phyloP scores from a whole-genome alignment of 2,888 invertebrate species.

The Rotaria socialis region DNA sequence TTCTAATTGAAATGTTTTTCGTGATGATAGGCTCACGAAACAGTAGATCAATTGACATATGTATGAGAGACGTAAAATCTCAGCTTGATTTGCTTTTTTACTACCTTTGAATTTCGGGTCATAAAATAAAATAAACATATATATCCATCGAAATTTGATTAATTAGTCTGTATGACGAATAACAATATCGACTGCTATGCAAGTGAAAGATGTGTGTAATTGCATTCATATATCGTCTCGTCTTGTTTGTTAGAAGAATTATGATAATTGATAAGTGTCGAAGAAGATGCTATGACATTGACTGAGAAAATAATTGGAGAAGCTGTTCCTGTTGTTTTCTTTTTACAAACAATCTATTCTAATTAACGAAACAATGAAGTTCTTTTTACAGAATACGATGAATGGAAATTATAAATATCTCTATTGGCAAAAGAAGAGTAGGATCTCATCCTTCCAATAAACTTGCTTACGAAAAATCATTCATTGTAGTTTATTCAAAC shows the following conservation, averaged over 20 bases:
- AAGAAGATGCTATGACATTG: neutral
- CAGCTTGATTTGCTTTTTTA: constrained; percentile 12
- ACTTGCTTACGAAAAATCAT: no score
- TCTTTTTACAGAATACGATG: no score
- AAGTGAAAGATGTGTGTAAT: neutral
- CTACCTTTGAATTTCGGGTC: neutral
- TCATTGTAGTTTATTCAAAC: no score
- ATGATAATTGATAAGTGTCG: constrained; percentile 7
- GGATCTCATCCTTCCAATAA: no score
- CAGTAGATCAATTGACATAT: constrained; percentile 27
- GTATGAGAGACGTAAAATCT: constrained; percentile 2
- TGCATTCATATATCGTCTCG: neutral
- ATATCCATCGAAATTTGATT: neutral
- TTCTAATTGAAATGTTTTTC: constrained; percentile 19
- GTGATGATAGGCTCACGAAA: neutral
- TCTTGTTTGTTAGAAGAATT: neutral
- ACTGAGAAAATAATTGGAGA: neutral
- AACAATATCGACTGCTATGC: neutral
- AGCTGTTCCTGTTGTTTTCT: no score
- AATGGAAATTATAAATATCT: no score
- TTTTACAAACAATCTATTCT: no score
- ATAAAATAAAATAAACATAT: neutral
- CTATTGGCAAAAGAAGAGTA: no score
- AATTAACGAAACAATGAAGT: no score
- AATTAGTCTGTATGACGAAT: constrained; percentile 1